Evolutionary conservation across 2,888 invertebrate species (phyloP).

Genomic region (Drosophila koepferae): DNA sequence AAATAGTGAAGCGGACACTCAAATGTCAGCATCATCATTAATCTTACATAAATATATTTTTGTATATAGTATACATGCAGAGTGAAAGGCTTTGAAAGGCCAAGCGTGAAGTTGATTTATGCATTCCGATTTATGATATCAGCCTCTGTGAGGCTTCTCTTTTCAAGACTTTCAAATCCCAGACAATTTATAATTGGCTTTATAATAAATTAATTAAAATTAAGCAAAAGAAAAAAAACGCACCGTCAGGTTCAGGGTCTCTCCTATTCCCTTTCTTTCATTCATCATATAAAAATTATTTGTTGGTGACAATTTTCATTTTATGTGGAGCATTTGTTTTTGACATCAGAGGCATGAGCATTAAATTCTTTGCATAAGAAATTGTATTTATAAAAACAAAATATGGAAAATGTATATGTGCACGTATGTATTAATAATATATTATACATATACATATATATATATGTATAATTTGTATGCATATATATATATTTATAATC

Average conservation of each 20-base stretch:
- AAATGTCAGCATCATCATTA: slow-evolving; percentile 36
- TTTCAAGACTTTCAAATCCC: slow-evolving; percentile 11
- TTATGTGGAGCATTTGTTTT: slow-evolving; percentile 3
- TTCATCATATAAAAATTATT: slow-evolving; percentile 3
- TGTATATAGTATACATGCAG: not conserved
- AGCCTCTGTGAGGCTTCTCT: not conserved
- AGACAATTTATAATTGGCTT: slow-evolving; percentile 28
- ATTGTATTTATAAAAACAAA: slow-evolving; percentile 1
- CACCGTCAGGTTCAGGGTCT: not conserved
- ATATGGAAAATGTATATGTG: not conserved
- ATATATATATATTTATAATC: not conserved
- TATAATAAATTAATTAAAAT: slow-evolving; percentile 34
- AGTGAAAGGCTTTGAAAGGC: not conserved
- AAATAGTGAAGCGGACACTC: slow-evolving; percentile 1
- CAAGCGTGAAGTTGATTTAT: slow-evolving; percentile 18
- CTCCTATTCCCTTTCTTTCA: not conserved
- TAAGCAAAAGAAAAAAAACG: not conserved
- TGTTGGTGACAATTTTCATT: slow-evolving; percentile 27
- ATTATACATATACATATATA: not conserved
- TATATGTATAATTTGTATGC: not conserved
- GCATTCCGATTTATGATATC: slow-evolving; percentile 19
- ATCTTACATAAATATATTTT: slow-evolving; percentile 29
- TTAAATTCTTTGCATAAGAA: slow-evolving; percentile 17
- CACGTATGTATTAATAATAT: not conserved
- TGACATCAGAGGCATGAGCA: slow-evolving; percentile 5